Evolutionary conservation across 2,113 vertebrate species (phyloP).

Genomic region (Mesitornis unicolor): DNA sequence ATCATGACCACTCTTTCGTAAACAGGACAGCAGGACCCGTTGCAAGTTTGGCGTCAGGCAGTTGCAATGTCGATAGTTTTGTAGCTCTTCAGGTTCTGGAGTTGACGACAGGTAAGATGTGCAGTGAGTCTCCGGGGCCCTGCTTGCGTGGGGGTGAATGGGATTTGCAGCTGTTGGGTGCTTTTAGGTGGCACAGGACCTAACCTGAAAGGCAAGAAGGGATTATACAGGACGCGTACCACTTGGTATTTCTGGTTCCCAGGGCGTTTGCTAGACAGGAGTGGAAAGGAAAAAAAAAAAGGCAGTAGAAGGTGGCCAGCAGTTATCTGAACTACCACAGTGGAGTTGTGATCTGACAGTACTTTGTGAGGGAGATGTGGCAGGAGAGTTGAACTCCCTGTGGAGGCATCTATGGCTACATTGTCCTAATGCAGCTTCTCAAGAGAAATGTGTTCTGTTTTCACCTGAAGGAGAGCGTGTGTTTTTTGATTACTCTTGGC

Average conservation of each 20-base stretch:
- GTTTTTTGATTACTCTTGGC: background rate
- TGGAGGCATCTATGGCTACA: background rate
- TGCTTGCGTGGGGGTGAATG: slow-evolving; percentile 50
- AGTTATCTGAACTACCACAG: background rate
- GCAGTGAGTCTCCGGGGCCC: slow-evolving; percentile 66
- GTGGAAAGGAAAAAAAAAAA: background rate
- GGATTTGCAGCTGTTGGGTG: slow-evolving; percentile 17
- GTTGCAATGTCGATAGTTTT: slow-evolving; percentile 34
- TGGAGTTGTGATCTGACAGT: background rate
- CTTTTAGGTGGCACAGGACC: slow-evolving; percentile 37
- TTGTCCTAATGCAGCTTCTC: background rate
- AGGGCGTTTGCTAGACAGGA: background rate
- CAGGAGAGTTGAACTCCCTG: background rate
- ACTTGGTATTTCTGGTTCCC: background rate
- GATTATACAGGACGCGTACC: background rate
- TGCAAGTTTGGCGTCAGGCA: background rate
- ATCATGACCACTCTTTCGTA: background rate
- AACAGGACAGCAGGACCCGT: background rate
- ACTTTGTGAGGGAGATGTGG: background rate
- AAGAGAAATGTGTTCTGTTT: background rate
- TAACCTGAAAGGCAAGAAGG: slow-evolving; percentile 53
- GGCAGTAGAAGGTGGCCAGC: background rate
- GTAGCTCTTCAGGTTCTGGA: slow-evolving; percentile 62
- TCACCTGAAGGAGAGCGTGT: background rate
- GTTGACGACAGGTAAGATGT: slow-evolving; percentile 45